phyloP scores from a whole-genome alignment of 37 sponge, comb jelly and placozoan species.

The Lycopodina hypogea region DNA sequence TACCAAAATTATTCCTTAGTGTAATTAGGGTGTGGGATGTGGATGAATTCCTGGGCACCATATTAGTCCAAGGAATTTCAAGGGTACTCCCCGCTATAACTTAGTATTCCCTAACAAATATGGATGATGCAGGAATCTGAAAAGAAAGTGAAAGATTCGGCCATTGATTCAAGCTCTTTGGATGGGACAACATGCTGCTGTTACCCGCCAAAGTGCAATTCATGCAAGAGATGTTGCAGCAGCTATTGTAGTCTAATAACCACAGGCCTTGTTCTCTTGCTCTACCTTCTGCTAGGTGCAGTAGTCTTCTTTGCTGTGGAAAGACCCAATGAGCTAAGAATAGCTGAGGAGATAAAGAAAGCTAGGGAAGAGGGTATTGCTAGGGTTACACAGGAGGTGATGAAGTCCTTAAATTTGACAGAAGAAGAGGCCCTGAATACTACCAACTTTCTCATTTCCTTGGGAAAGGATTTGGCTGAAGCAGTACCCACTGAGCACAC shows the following conservation, averaged over 20 bases:
- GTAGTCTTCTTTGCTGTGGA: conserved; percentile 54
- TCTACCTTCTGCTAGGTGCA: conserved; percentile 66
- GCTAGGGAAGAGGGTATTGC: not conserved
- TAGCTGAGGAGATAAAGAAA: not conserved
- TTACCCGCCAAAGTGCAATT: not conserved
- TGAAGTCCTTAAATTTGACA: conserved; percentile 16
- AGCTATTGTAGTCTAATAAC: conserved; percentile 19
- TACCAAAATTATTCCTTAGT: too few relatives aligned
- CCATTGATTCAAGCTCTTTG: too few relatives aligned
- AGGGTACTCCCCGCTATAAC: too few relatives aligned
- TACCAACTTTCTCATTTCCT: not conserved
- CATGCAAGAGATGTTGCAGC: conserved; percentile 30
- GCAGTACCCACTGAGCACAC: conserved; percentile 1
- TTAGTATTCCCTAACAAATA: too few relatives aligned
- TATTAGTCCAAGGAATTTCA: too few relatives aligned
- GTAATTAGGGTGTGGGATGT: too few relatives aligned
- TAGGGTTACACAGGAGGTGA: not conserved
- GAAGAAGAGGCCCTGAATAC: conserved; percentile 8
- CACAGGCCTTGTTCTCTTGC: not conserved
- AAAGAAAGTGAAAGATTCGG: too few relatives aligned
- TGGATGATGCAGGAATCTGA: too few relatives aligned
- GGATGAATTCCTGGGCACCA: too few relatives aligned
- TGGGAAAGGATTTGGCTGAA: not conserved
- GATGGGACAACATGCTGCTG: too few relatives aligned
- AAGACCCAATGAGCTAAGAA: conserved; percentile 16